These are phyloP conservation scores for Camponotus pennsylvanicus DNA, from an alignment of 1,140 invertebrate species.

Conservation along the genomic window DNA sequence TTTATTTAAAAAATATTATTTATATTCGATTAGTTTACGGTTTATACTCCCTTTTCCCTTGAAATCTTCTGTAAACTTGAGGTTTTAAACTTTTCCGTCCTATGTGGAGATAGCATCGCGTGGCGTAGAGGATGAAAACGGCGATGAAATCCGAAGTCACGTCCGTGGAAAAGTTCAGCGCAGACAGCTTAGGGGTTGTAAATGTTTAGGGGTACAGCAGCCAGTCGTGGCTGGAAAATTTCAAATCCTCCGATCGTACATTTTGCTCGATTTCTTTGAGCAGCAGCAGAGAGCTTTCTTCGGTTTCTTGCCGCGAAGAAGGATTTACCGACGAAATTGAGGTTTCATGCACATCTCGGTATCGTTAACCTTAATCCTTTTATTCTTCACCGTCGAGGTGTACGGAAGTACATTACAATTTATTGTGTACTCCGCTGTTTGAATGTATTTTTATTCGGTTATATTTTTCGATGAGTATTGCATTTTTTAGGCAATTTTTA, in stretches of 20 bases:
- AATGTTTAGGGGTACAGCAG: conserved; percentile 47
- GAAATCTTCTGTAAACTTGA: conserved; percentile 32
- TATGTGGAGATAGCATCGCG: conserved; percentile 20
- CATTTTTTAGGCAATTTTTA: neutral
- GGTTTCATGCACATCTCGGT: conserved; percentile 32
- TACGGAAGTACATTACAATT: conserved; percentile 32
- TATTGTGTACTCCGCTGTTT: neutral
- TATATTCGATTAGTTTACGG: conserved; percentile 10
- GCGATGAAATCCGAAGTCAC: conserved; percentile 46
- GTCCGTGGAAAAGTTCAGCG: conserved; percentile 46
- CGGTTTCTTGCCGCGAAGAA: conserved; percentile 40
- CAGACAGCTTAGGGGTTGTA: conserved; percentile 46
- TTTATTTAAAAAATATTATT: conserved; percentile 16
- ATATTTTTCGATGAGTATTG: neutral
- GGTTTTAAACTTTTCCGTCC: conserved; percentile 1
- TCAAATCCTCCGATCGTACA: conserved; percentile 50
- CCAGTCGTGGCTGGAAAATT: conserved; percentile 46
- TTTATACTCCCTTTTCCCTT: conserved; percentile 2
- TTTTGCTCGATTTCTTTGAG: conserved; percentile 35
- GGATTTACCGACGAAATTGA: conserved; percentile 36
- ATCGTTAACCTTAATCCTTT: conserved; percentile 59
- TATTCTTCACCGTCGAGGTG: conserved; percentile 29
- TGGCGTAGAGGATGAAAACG: conserved; percentile 7
- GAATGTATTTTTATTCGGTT: conserved; percentile 13
- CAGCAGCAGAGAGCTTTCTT: conserved; percentile 36